A percentile compares a stretch with the other conserved stretches of the same genome.
These are phyloP conservation scores for Labroides dimidiatus DNA, from an alignment of 2,797 vertebrate genomes.

Conservation along the genomic window DNA sequence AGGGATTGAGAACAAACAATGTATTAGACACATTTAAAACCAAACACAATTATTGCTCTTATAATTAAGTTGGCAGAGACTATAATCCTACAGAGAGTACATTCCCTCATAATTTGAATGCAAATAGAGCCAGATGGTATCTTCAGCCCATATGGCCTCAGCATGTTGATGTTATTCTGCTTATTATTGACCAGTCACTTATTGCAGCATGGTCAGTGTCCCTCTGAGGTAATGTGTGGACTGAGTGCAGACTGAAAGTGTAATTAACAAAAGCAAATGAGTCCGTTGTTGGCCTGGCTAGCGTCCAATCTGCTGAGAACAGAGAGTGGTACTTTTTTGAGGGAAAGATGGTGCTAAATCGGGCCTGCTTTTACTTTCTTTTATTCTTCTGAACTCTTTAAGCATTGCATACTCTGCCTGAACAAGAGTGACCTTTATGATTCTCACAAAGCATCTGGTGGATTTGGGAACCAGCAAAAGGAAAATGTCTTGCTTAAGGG, in stretches of 20 bases:
- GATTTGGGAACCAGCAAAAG: slow-evolving; percentile 1
- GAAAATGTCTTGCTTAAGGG: slow-evolving; percentile 8
- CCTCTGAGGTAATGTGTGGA: slow-evolving; percentile 13
- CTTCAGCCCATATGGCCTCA: slow-evolving; percentile 34
- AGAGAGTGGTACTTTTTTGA: neutral
- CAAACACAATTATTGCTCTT: neutral
- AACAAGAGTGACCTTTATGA: neutral
- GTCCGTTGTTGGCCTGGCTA: slow-evolving; percentile 2
- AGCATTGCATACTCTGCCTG: neutral
- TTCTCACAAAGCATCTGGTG: neutral
- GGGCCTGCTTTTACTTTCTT: neutral
- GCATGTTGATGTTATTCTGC: slow-evolving; percentile 40
- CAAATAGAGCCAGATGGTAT: slow-evolving; percentile 53
- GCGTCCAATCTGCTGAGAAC: slow-evolving; percentile 6
- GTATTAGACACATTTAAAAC: neutral
- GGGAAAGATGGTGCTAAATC: neutral
- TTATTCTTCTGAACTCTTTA: neutral
- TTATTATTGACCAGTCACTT: slow-evolving; percentile 39
- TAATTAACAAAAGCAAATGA: slow-evolving; percentile 30
- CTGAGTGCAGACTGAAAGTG: slow-evolving; percentile 8
- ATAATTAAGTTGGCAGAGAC: slow-evolving; percentile 8
- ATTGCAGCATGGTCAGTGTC: slow-evolving; percentile 5
- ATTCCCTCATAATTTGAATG: slow-evolving; percentile 36
- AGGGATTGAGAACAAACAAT: neutral
- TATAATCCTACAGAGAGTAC: neutral